phyloP scores from a whole-genome alignment of 2,797 vertebrate species.

The Sparidentex hasta region DNA sequence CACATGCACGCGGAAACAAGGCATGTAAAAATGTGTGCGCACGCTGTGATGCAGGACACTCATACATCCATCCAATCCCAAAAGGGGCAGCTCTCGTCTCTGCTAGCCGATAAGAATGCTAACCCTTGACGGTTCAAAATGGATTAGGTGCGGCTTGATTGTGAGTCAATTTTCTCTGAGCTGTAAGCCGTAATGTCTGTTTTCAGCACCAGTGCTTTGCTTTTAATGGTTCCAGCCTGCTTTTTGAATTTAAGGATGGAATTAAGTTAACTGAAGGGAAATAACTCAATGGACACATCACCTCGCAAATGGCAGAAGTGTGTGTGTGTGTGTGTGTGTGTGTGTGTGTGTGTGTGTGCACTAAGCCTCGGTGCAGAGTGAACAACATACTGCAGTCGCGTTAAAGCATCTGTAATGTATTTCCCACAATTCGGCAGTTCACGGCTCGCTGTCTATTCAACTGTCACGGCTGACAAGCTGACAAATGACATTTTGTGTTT shows the following conservation, averaged over 20 bases:
- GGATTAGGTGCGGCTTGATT: constrained; percentile 73
- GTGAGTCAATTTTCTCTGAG: constrained; percentile 76
- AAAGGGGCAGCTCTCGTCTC: constrained; percentile 37
- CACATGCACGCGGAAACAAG: constrained; percentile 28
- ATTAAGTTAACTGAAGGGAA: constrained; percentile 70
- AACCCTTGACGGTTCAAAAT: constrained; percentile 67
- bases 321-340: not conserved
- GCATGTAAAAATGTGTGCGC: constrained; percentile 19
- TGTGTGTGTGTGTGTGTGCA: constrained; percentile 14
- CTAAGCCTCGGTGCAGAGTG: constrained; percentile 44
- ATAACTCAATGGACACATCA: constrained; percentile 62
- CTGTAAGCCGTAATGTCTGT: constrained; percentile 71
- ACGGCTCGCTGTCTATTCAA: constrained; percentile 47
- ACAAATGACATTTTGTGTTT: constrained; percentile 53
- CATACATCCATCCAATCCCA: constrained; percentile 47
- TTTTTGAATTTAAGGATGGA: constrained; percentile 71
- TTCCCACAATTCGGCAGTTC: constrained; percentile 36
- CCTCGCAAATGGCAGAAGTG: constrained; percentile 16
- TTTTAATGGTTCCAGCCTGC: constrained; percentile 70
- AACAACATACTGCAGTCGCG: constrained; percentile 36
- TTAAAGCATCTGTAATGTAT: constrained; percentile 47
- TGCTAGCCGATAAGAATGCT: constrained; percentile 52
- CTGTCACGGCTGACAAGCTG: constrained; percentile 45
- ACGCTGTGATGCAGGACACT: constrained; percentile 16
- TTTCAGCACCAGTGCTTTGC: constrained; percentile 76